These are phyloP conservation scores for Cryptus armator DNA, from an alignment of 2,888 invertebrate species.

Conservation along the genomic window DNA sequence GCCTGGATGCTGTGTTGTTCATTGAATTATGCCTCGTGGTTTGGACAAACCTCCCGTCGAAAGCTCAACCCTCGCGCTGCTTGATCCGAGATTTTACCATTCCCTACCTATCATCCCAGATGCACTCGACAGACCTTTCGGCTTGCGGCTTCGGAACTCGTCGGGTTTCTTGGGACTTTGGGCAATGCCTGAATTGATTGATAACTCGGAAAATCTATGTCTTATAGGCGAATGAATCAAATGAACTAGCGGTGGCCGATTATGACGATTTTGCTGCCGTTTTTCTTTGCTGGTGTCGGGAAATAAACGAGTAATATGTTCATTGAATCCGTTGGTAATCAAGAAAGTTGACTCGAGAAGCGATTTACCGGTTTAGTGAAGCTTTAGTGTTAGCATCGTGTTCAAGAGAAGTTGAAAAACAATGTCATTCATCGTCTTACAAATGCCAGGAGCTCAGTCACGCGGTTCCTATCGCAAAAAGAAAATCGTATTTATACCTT, in stretches of 20 bases:
- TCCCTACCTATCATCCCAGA: not conserved
- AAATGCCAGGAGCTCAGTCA: constrained; percentile 18
- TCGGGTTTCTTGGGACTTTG: not conserved
- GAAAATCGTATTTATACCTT: constrained; percentile 62
- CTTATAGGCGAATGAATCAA: not conserved
- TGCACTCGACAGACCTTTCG: constrained; percentile 19
- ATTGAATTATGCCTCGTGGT: constrained; percentile 65
- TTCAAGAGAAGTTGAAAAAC: no score
- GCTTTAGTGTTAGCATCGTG: no score
- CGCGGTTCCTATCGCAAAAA: constrained; percentile 53
- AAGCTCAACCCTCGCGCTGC: constrained; percentile 55
- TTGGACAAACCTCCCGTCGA: constrained; percentile 60
- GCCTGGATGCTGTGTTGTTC: constrained; percentile 63
- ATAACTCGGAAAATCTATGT: not conserved
- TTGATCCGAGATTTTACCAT: constrained; percentile 46
- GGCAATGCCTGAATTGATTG: constrained; percentile 9
- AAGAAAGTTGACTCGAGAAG: no score
- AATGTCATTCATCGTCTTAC: no score
- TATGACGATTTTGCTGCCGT: not conserved
- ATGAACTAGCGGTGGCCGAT: not conserved
- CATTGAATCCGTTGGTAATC: no score
- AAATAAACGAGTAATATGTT: no score
- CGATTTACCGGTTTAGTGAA: no score
- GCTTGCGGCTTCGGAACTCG: constrained; percentile 20
- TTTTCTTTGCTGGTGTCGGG: no score